Base-by-base conservation (phyloP, 2,113 vertebrate genomes). In the Ramphastos sulfuratus region DNA sequence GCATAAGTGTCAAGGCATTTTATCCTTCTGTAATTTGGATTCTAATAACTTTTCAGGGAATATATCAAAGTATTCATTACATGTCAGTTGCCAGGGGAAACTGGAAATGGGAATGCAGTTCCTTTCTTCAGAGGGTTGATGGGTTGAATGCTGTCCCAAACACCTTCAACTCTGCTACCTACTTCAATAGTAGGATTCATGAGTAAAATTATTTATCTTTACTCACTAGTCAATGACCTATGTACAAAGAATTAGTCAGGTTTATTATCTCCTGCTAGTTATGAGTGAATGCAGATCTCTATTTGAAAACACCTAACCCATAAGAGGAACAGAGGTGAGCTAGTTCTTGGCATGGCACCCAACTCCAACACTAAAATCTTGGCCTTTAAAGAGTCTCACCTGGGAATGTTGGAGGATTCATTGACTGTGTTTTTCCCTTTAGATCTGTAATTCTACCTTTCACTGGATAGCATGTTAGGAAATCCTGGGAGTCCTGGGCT, bases 11-110 rank as follows among this genome's bases (percentile, higher is more conserved):
- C 78, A 82, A 82, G 52, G 56, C 42, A 89, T 87, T 93, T 88
- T 87, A 64, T 94, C 54, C 27, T 83, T 86, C 61, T 72, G 42
- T 61, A 67, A 48, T 83, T 83, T 87, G 72, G n/a, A 74, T 89
- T 74, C 60, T 64, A 87, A 77, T 74, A 80, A 71, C 15, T 17
- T 89, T 92, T 91, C 82, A 85, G 65, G 60, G 30, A 92, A 89
- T 66, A 52, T 59, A 85, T 85, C 56, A 85, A 56, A 71, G 21
- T 54, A 77, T 82, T 88, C 76, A 77, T 80, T 70, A 87, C 66
- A 33, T 19, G 12, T 74, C 85, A 55, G 23, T 37, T 74, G 52
- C 72, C 2, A 10, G 60, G 52, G 52, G 64, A 85, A 85, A 77
- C 2, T 48, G 21, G 33, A 85, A 92, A 85, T 64, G 54, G 37